Evolutionary conservation across 2,888 invertebrate genomes (phyloP).

Genomic region (Anthophora plumipes): DNA sequence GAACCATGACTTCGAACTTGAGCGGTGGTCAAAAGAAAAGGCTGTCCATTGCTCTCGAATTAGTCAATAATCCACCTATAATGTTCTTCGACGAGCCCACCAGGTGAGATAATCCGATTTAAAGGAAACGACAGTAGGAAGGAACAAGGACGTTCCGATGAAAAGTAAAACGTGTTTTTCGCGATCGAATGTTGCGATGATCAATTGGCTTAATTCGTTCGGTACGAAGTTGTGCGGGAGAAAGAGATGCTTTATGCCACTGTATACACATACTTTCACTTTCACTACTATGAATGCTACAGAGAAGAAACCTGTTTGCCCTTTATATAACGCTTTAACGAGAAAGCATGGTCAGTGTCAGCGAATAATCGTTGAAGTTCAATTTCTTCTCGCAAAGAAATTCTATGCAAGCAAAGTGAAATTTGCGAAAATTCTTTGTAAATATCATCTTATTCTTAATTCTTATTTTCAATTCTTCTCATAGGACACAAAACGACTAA

Average conservation of each 20-base stretch:
- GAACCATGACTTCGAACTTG: conserved; percentile 95
- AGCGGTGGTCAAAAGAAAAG: conserved; percentile 98
- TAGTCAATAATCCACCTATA: conserved; percentile 98
- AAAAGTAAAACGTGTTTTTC: background rate
- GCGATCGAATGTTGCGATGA: background rate
- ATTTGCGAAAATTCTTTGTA: background rate
- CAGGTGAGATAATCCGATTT: conserved; percentile 84
- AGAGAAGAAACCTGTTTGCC: conserved; percentile 54
- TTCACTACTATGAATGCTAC: conserved; percentile 44
- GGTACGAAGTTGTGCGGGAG: background rate
- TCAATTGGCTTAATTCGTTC: background rate
- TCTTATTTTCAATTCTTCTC: background rate
- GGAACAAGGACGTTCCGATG: background rate
- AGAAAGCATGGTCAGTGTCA: conserved; percentile 50
- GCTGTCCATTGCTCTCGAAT: conserved; percentile 96
- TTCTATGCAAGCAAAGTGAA: too few species aligned
- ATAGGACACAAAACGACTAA: too few species aligned
- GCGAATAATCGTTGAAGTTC: background rate
- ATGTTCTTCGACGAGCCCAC: conserved; percentile 99
- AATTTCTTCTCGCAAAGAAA: background rate
- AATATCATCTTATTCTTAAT: background rate
- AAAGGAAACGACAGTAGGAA: background rate
- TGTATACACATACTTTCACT: conserved; percentile 41
- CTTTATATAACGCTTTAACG: conserved; percentile 42
- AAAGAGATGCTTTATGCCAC: background rate